phyloP scores from a whole-genome alignment of 2,113 vertebrate species.

The Cyprichromis sp. region DNA sequence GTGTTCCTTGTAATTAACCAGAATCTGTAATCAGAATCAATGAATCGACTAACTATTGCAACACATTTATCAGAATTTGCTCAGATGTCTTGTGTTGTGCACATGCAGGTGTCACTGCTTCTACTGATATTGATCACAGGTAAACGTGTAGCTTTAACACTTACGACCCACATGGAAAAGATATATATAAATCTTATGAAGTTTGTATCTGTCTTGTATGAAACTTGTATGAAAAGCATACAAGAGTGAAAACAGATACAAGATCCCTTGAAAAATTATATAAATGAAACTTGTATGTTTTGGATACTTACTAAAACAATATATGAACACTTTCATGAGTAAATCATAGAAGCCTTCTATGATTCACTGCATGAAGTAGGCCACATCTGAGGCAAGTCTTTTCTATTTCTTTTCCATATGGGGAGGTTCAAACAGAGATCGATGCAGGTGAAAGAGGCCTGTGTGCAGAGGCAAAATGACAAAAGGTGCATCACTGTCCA shows the following conservation, averaged over 20 bases:
- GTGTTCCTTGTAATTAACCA: background rate
- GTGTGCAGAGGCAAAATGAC: background rate
- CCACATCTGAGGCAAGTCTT: no score
- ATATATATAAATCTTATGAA: accelerated
- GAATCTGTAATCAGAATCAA: background rate
- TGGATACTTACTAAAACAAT: accelerated
- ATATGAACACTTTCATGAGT: accelerated
- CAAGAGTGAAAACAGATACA: background rate
- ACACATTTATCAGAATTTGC: background rate
- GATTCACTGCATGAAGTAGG: background rate
- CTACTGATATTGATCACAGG: background rate
- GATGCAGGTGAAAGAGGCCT: background rate
- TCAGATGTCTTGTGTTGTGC: background rate
- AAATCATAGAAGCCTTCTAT: accelerated
- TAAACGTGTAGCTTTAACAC: background rate
- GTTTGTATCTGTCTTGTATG: accelerated
- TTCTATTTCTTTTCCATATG: background rate
- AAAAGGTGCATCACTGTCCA: background rate
- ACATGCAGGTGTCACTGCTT: background rate
- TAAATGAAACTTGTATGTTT: background rate
- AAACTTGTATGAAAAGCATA: background rate
- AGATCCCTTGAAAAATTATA: background rate
- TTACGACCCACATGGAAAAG: accelerated
- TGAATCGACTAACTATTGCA: background rate
- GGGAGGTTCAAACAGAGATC: background rate